Percentiles rank a stretch among this genome's conserved stretches.
Evolutionary conservation across 2,888 invertebrate species (phyloP).

Genomic region (Myopa tessellatipennis): DNA sequence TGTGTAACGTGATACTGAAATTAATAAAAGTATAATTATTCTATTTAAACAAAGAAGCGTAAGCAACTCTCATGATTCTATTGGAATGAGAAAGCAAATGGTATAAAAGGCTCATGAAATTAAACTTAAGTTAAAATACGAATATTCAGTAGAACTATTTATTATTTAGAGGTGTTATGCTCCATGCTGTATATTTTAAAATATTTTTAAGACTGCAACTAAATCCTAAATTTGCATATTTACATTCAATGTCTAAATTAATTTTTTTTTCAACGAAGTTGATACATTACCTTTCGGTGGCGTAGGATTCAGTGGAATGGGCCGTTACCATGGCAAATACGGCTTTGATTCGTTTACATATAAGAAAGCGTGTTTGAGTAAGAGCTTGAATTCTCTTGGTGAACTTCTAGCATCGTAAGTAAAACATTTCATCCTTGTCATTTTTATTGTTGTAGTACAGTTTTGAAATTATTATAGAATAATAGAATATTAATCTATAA

Average conservation of each 20-base stretch:
- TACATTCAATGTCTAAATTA: not conserved
- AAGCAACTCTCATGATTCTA: too few species aligned
- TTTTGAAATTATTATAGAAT: constrained; percentile 10
- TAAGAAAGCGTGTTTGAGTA: constrained; percentile 83
- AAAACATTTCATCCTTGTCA: not conserved
- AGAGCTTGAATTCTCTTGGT: constrained; percentile 76
- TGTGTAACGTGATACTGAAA: too few species aligned
- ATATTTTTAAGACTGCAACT: too few species aligned
- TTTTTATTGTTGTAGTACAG: not conserved
- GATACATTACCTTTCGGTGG: constrained; percentile 96
- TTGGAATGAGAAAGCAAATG: too few species aligned
- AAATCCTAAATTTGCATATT: not conserved
- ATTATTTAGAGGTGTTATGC: too few species aligned
- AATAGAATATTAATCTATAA: too few species aligned
- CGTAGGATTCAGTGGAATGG: constrained; percentile 94
- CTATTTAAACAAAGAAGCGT: too few species aligned
- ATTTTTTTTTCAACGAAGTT: constrained; percentile 71
- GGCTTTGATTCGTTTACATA: constrained; percentile 95
- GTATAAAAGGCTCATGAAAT: too few species aligned
- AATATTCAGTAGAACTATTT: too few species aligned
- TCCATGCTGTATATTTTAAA: too few species aligned
- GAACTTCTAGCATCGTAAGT: constrained; percentile 78
- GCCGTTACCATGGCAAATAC: constrained; percentile 90
- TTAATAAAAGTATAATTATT: too few species aligned
- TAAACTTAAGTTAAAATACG: too few species aligned